These are phyloP conservation scores for Cylindroiulus punctatus DNA, from an alignment of 2,888 invertebrate species.

Conservation along the genomic window DNA sequence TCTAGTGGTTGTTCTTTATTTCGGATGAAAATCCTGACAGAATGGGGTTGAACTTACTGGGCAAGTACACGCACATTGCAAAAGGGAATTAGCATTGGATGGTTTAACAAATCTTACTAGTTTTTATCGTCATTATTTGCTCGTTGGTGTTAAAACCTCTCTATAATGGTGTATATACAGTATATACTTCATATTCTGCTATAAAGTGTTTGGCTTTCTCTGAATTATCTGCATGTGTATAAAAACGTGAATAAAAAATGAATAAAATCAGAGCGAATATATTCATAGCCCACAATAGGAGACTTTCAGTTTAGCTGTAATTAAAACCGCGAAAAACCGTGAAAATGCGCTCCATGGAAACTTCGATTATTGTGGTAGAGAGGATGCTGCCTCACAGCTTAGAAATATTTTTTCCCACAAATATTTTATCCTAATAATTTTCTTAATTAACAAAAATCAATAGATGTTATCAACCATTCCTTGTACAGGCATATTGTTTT, in stretches of 20 bases:
- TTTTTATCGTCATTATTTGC: too few species aligned
- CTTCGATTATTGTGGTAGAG: not conserved
- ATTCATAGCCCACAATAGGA: too few species aligned
- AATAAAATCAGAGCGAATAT: not conserved
- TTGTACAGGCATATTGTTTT: not conserved
- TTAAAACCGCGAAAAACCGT: not conserved
- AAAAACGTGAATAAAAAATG: constrained; percentile 35
- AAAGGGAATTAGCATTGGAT: not conserved
- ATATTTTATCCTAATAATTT: not conserved
- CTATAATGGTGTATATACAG: too few species aligned
- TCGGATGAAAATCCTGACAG: not conserved
- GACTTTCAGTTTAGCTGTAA: not conserved
- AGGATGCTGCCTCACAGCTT: not conserved
- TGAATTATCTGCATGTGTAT: not conserved
- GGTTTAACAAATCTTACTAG: not conserved
- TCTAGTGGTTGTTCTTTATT: not conserved
- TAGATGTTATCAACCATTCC: not conserved
- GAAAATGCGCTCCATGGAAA: not conserved
- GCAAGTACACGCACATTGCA: not conserved
- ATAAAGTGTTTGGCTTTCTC: too few species aligned
- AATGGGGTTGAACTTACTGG: not conserved
- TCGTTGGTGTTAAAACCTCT: too few species aligned
- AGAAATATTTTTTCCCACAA: not conserved
- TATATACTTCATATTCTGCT: too few species aligned
- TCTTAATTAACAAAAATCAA: not conserved